Percentiles rank a stretch among this genome's conserved stretches.
These are phyloP conservation scores for Shinisaurus crocodilurus DNA, from an alignment of 2,113 vertebrate species.

Conservation along the genomic window DNA sequence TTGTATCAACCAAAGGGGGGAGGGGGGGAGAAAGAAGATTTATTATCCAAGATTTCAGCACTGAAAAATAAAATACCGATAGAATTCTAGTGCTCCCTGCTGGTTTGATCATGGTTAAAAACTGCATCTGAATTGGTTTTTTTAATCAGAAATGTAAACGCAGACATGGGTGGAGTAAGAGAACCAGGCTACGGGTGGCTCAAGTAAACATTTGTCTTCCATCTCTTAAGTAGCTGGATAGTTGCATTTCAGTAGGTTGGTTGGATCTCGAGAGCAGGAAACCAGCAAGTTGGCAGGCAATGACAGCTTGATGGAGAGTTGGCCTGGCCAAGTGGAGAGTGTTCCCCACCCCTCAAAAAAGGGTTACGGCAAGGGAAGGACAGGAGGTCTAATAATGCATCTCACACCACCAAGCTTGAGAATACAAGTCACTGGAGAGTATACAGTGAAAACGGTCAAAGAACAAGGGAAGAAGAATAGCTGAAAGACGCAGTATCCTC, in stretches of 20 bases:
- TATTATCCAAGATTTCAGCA: slow-evolving; percentile 67
- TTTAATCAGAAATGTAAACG: slow-evolving; percentile 73
- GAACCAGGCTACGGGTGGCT: slow-evolving; percentile 45
- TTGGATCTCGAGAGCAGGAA: slow-evolving; percentile 56
- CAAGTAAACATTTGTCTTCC: slow-evolving; percentile 63
- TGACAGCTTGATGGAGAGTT: slow-evolving; percentile 37
- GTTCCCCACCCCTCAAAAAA: background rate
- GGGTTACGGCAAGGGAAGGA: slow-evolving; percentile 34
- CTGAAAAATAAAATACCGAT: slow-evolving; percentile 73
- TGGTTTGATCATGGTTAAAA: slow-evolving; percentile 81
- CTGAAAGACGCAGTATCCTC: slow-evolving; percentile 68
- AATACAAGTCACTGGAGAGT: slow-evolving; percentile 68
- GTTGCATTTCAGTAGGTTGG: background rate
- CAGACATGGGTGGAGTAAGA: slow-evolving; percentile 56
- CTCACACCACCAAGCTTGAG: slow-evolving; percentile 72
- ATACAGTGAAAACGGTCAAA: slow-evolving; percentile 71
- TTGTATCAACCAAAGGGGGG: slow-evolving; percentile 63
- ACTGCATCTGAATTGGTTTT: slow-evolving; percentile 72
- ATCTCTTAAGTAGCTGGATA: slow-evolving; percentile 62
- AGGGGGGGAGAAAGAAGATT: slow-evolving; percentile 45
- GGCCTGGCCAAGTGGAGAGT: slow-evolving; percentile 31
- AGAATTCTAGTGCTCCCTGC: slow-evolving; percentile 73
- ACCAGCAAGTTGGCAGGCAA: slow-evolving; percentile 71
- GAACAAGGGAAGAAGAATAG: slow-evolving; percentile 51
- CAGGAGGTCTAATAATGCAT: slow-evolving; percentile 51